Evolutionary conservation across 2,113 vertebrate species (phyloP), one percentile per base, ranked within the genome.

Genomic region (Okapia johnstoni): DNA sequence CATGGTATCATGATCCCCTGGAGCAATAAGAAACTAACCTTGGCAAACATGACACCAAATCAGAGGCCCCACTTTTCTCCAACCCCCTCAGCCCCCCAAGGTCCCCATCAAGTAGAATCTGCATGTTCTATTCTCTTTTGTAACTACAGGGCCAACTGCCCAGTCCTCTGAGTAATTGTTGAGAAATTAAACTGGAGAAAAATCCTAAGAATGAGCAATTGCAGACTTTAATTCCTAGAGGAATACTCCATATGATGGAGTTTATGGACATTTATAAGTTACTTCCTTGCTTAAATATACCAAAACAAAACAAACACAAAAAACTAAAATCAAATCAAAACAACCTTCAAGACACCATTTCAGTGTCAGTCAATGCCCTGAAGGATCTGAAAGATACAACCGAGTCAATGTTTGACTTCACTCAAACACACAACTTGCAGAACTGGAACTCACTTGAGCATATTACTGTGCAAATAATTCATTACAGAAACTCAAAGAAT

Each of bases 391-490:
- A 77, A 76, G 85, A 60, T 7, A 95, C 55, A 90, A 98, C 98
- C 94, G 0, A 0, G 93, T 93, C 97, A 98, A 94, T 77, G 5
- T 96, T 0, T 97, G 98, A 98, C 93, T 96, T 94, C 21, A 12
- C 26, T 97, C 81, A 97, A 93, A 97, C 89, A 9, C 1, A 40
- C 30, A 46, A 55, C 92, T 73, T 73, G 97, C 97, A 98, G 83
- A 98, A 88, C 19, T 98, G 98, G 98, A 98, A 98, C 96, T 98
- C 54, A 88, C 91, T 85, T 66, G 95, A 90, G 92, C n/a, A 81
- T 95, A 97, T 94, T 96, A 97, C 80, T 55, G 43, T 96, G 76
- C 80, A 97, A 97, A 98, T 97, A 97, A 97, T 98, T 97, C 96
- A 98, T 80, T 96, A 57, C 76, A 93, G 84, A 83, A 97, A 30